These are phyloP conservation scores for Pygmarrhopalites habei DNA, from an alignment of 1,140 invertebrate species.

Conservation along the genomic window DNA sequence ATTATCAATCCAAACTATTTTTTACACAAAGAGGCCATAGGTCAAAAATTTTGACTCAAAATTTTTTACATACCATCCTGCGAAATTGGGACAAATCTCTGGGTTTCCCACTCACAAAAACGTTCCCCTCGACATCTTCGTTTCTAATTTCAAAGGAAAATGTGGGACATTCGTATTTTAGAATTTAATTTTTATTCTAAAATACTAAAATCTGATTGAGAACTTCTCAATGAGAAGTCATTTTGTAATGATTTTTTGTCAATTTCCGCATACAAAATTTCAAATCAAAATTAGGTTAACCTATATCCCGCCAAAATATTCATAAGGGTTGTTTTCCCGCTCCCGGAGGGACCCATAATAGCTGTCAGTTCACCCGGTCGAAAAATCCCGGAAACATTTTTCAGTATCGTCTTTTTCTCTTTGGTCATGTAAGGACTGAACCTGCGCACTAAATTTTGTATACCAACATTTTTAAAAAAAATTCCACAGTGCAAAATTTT, in stretches of 20 bases:
- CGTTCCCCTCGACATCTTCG: slow-evolving; percentile 76
- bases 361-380: slow-evolving; percentile 50
- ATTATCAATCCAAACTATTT: no score
- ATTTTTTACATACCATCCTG: no score
- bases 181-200: no score
- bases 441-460: no score
- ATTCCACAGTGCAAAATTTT: no score
- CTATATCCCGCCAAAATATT: slow-evolving; percentile 53
- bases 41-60: no score
- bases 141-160: slow-evolving; percentile 89
- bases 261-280: slow-evolving; percentile 36
- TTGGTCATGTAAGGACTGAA: no score
- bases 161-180: no score
- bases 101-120: slow-evolving; percentile 65
- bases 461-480: no score
- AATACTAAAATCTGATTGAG: slow-evolving; percentile 40
- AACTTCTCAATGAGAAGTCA: no score
- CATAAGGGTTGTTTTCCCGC: slow-evolving; percentile 55
- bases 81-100: slow-evolving; percentile 81
- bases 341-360: slow-evolving; percentile 49
- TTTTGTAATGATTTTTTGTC: no score
- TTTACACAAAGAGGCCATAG: no score
- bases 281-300: slow-evolving; percentile 24
- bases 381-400: slow-evolving; percentile 15
- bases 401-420: slow-evolving; percentile 2